Percentiles rank a stretch among this genome's conserved stretches.
phyloP scores from a whole-genome alignment of 2,113 vertebrate genomes.

The Cheirogaleus medius region DNA sequence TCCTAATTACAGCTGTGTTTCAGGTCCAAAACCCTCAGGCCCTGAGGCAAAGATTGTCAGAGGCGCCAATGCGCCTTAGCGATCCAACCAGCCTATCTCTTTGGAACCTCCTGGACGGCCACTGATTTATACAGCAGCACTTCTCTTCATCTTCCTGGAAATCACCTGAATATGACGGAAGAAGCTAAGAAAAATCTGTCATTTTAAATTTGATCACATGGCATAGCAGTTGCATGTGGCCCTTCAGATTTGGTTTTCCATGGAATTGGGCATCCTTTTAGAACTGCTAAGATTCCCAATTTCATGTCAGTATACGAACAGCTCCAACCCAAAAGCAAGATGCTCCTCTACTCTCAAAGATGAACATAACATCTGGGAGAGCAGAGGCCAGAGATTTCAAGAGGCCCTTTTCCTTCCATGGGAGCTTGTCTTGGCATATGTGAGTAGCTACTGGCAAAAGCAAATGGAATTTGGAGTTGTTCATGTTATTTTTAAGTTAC shows the following conservation, averaged over 20 bases:
- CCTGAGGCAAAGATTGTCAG: not conserved
- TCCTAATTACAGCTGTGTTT: not conserved
- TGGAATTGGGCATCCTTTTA: not conserved
- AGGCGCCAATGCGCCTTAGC: not conserved
- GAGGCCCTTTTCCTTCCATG: not conserved
- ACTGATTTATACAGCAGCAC: not conserved
- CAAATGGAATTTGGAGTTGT: not conserved
- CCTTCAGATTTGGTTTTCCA: not conserved
- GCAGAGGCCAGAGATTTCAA: not conserved
- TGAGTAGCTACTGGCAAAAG: not conserved
- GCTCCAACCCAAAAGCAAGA: not conserved
- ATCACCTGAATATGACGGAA: not conserved
- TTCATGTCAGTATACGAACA: not conserved
- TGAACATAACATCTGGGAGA: not conserved
- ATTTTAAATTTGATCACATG: not conserved
- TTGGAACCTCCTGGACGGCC: not conserved
- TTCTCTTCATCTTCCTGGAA: not conserved
- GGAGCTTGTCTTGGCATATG: not conserved
- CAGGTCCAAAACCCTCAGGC: not conserved
- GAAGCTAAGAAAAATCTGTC: not conserved
- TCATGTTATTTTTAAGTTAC: constrained; percentile 26
- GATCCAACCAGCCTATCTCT: not conserved
- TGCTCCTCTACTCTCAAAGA: not conserved
- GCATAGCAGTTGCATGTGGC: not conserved
- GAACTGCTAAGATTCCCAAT: not conserved